Evolutionary conservation across 2,888 invertebrate species (phyloP).

Genomic region (Zootermopsis nevadensis): DNA sequence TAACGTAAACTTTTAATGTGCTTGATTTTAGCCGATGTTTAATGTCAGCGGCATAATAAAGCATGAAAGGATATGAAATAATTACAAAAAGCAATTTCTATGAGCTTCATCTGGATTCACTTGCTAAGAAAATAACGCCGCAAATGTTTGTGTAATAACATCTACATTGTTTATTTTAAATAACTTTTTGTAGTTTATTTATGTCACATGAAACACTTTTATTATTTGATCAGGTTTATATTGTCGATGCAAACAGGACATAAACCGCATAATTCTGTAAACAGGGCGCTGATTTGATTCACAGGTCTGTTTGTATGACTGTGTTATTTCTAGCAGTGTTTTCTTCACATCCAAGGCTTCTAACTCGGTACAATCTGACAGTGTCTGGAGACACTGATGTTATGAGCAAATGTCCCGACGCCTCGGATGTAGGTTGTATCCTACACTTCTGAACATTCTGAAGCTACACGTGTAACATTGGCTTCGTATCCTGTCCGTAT

Average conservation of each 20-base stretch:
- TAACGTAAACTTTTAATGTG: background rate
- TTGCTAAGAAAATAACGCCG: background rate
- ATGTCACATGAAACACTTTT: background rate
- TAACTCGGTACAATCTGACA: background rate
- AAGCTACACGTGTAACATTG: no score
- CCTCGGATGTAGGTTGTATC: no score
- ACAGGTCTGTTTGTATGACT: slow-evolving; percentile 1
- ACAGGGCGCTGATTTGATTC: slow-evolving; percentile 2
- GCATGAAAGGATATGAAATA: background rate
- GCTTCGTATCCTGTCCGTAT: no score
- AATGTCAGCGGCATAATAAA: background rate
- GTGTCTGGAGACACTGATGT: background rate
- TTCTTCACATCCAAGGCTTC: background rate
- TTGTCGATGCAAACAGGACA: slow-evolving; percentile 6
- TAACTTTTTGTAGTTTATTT: slow-evolving; percentile 1
- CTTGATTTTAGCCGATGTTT: background rate
- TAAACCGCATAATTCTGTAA: background rate
- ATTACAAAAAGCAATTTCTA: background rate
- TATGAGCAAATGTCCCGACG: no score
- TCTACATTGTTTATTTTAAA: background rate
- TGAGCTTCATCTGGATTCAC: no score
- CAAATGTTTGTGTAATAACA: slow-evolving; percentile 6
- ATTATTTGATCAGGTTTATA: background rate
- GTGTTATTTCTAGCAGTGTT: slow-evolving; percentile 12
- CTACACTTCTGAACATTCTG: no score